Evolutionary conservation across 2,888 invertebrate genomes (phyloP).

Genomic region (Fabriciana adippe): DNA sequence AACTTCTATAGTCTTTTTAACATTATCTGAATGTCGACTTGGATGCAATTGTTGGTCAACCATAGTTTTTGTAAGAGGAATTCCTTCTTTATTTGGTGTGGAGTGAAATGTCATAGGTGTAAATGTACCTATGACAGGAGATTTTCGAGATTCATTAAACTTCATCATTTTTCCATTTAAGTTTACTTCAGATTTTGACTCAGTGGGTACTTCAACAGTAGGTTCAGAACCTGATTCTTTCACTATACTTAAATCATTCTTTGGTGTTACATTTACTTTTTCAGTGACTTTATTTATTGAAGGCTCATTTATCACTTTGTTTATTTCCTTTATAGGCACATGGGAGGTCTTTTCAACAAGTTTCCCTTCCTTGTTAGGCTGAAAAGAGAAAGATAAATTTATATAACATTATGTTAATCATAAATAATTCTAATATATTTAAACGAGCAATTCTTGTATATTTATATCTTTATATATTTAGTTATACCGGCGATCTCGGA

Average conservation of each 20-base stretch:
- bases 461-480: too few species aligned
- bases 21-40: slow-evolving; percentile 70
- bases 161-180: slow-evolving; percentile 69
- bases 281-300: slow-evolving; percentile 55
- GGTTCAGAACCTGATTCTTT: slow-evolving; percentile 50
- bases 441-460: too few species aligned
- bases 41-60: slow-evolving; percentile 73
- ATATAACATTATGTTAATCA: background rate
- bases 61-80: slow-evolving; percentile 75
- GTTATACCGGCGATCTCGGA: too few species aligned
- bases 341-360: slow-evolving; percentile 54
- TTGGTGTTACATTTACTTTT: slow-evolving; percentile 49
- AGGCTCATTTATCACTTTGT: slow-evolving; percentile 57
- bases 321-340: slow-evolving; percentile 62
- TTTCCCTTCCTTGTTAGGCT: slow-evolving; percentile 63
- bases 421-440: too few species aligned
- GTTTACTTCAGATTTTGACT: slow-evolving; percentile 61
- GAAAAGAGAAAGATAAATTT: slow-evolving; percentile 43
- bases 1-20: slow-evolving; percentile 75
- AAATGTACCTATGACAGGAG: slow-evolving; percentile 68
- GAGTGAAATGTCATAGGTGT: slow-evolving; percentile 75
- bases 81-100: slow-evolving; percentile 74
- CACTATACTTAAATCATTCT: slow-evolving; percentile 45
- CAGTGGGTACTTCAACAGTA: slow-evolving; percentile 50
- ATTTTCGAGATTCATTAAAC: slow-evolving; percentile 69